Percentiles rank a stretch among this genome's conserved stretches.
Conservation (phyloP, 2,797 vertebrate genomes). For the Typhlichthys subterraneus region DNA sequence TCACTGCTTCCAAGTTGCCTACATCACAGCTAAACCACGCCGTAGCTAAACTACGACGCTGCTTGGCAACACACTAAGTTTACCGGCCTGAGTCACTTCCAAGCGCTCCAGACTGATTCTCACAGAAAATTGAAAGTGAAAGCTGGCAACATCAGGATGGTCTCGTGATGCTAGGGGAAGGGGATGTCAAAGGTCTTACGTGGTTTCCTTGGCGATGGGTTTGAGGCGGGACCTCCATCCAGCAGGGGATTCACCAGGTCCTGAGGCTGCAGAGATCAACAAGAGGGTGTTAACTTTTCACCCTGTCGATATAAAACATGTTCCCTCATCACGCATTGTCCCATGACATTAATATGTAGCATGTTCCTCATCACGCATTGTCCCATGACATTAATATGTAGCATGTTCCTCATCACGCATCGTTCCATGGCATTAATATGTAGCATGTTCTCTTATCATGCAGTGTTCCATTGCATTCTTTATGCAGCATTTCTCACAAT, state of each 20-base stretch:
- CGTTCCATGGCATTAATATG: too few species aligned
- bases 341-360: not conserved
- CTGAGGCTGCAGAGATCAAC: constrained; percentile 32
- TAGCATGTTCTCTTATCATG: constrained; percentile 5
- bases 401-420: constrained; percentile 4
- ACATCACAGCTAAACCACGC: too few species aligned
- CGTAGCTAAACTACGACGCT: too few species aligned
- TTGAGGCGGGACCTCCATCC: constrained; percentile 87
- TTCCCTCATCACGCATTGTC: not conserved
- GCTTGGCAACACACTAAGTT: too few species aligned
- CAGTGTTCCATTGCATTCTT: too few species aligned
- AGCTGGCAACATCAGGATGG: too few species aligned
- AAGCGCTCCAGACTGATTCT: too few species aligned
- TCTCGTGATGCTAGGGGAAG: not conserved
- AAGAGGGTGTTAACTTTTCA: not conserved
- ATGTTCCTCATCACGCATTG: constrained; percentile 6
- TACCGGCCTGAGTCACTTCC: too few species aligned
- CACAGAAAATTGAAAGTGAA: too few species aligned
- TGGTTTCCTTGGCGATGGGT: constrained; percentile 74
- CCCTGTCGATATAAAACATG: not conserved
- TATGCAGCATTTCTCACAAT: too few species aligned
- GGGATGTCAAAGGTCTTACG: constrained; percentile 58
- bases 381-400: not conserved
- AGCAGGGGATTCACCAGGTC: constrained; percentile 66
- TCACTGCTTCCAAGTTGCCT: too few species aligned